Percentiles rank a stretch among this genome's conserved stretches.
Evolutionary conservation across 2,797 vertebrate genomes (phyloP).

Genomic region (Phataginus tricuspis): DNA sequence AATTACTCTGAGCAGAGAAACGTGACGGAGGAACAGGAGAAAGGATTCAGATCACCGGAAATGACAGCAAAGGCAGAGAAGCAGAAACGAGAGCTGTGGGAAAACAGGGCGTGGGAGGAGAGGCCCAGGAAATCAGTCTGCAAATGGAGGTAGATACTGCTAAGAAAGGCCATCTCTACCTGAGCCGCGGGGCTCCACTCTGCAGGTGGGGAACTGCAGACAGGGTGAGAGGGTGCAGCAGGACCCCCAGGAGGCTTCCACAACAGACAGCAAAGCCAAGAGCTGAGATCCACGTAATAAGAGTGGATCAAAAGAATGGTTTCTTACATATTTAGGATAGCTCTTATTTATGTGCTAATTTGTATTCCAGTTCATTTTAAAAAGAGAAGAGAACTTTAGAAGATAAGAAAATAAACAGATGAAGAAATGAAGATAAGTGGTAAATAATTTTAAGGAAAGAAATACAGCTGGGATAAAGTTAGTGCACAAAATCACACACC

Average conservation of each 20-base stretch:
- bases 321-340: slow-evolving; percentile 22
- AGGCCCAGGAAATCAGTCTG: not conserved
- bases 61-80: not conserved
- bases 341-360: not conserved
- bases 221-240: not conserved
- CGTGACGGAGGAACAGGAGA: not conserved
- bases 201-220: not conserved
- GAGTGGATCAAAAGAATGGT: not conserved
- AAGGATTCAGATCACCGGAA: not conserved
- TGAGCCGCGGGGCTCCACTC: not conserved
- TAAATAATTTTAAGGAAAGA: slow-evolving; percentile 39
- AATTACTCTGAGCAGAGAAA: not conserved
- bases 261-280: not conserved
- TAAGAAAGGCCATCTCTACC: not conserved
- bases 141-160: not conserved
- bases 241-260: not conserved
- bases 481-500: not conserved
- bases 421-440: slow-evolving; percentile 9
- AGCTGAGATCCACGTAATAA: not conserved
- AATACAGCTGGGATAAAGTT: not conserved
- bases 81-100: not conserved
- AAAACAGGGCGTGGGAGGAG: not conserved
- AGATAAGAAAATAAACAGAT: not conserved
- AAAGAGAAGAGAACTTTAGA: not conserved
- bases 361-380: not conserved